Evolutionary conservation across 1,140 invertebrate species (phyloP).

Genomic region (Sarcophaga peregrina): DNA sequence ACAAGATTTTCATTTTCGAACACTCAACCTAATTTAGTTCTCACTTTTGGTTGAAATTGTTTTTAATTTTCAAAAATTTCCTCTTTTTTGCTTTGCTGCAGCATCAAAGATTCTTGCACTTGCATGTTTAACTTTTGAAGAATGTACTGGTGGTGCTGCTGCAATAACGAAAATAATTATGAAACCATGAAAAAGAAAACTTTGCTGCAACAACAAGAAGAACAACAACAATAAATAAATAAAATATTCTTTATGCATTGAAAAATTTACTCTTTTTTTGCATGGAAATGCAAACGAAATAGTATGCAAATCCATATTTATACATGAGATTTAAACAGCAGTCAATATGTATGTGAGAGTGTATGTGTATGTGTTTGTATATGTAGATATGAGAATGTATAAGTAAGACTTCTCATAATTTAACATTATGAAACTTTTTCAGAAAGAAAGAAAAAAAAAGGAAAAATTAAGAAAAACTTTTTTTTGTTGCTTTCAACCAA

Average conservation of each 20-base stretch:
- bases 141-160: not conserved
- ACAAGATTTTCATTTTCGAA: not conserved
- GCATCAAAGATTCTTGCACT: too few relatives aligned
- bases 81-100: not conserved
- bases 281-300: not conserved
- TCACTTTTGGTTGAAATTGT: not conserved
- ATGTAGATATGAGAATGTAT: not conserved
- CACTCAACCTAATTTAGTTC: not conserved
- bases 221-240: too few relatives aligned
- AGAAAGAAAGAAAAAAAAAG: too few relatives aligned
- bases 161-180: not conserved
- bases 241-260: not conserved
- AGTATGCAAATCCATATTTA: conserved; percentile 21
- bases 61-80: not conserved
- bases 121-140: not conserved
- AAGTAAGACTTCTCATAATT: too few relatives aligned
- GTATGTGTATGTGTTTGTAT: not conserved
- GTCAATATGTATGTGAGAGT: not conserved
- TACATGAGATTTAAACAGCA: too few relatives aligned
- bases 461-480: not conserved
- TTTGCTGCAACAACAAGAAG: not conserved
- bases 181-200: not conserved
- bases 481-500: not conserved
- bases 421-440: too few relatives aligned
- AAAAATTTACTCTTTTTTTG: not conserved